phyloP scores from a whole-genome alignment of 2,888 invertebrate genomes.

The Dasysyrphus tricinctus region DNA sequence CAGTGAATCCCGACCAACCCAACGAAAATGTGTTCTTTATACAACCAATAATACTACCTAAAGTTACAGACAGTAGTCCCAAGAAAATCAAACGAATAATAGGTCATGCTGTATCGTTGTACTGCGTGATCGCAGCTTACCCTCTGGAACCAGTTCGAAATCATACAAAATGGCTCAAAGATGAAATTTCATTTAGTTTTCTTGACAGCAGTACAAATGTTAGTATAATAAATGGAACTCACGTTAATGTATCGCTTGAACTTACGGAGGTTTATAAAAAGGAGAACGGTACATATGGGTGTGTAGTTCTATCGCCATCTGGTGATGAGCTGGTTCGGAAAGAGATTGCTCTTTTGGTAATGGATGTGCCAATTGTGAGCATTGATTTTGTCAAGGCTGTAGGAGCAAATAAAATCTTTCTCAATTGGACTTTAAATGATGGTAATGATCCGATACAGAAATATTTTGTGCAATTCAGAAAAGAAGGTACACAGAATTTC shows the following conservation, averaged over 20 bases:
- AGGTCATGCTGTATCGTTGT: slow-evolving; percentile 84
- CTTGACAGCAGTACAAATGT: slow-evolving; percentile 82
- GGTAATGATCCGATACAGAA: slow-evolving; percentile 88
- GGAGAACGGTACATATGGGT: slow-evolving; percentile 90
- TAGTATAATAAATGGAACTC: slow-evolving; percentile 85
- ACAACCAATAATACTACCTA: slow-evolving; percentile 83
- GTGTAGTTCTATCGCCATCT: slow-evolving; percentile 82
- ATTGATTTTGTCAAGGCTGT: slow-evolving; percentile 90
- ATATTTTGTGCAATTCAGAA: slow-evolving; percentile 86
- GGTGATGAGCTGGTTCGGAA: slow-evolving; percentile 82
- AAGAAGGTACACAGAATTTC: slow-evolving; percentile 85
- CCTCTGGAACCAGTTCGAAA: slow-evolving; percentile 83
- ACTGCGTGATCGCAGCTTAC: slow-evolving; percentile 86
- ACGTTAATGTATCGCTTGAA: slow-evolving; percentile 85
- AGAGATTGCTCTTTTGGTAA: slow-evolving; percentile 85
- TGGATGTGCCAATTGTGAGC: slow-evolving; percentile 88
- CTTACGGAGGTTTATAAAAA: slow-evolving; percentile 86
- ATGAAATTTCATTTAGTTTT: slow-evolving; percentile 82
- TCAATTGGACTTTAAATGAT: slow-evolving; percentile 92
- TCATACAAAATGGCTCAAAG: slow-evolving; percentile 85
- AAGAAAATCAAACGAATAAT: slow-evolving; percentile 85
- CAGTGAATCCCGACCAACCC: slow-evolving; percentile 76
- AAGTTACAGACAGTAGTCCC: slow-evolving; percentile 82
- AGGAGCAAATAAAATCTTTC: slow-evolving; percentile 89
- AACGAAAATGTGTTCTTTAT: slow-evolving; percentile 81